These are phyloP conservation scores for Leiothrix lutea DNA, from an alignment of 2,113 vertebrate genomes.

Conservation along the genomic window DNA sequence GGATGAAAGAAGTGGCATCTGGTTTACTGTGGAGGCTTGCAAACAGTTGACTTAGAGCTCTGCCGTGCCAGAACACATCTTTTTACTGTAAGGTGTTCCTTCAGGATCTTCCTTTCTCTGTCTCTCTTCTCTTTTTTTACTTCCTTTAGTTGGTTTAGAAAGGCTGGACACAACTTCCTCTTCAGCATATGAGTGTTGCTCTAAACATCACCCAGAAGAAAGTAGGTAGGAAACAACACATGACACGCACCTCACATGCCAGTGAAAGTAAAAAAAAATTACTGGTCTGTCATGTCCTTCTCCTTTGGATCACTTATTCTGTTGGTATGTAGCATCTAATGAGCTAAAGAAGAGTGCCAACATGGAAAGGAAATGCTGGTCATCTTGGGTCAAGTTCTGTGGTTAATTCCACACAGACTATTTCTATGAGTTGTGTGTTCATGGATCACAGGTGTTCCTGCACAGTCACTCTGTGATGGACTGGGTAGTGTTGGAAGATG, in stretches of 20 bases:
- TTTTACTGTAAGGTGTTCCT: conserved; percentile 14
- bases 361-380: background rate
- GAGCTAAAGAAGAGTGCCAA: background rate
- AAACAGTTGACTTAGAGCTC: conserved; percentile 11
- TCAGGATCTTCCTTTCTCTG: conserved; percentile 58
- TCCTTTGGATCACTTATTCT: background rate
- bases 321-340: background rate
- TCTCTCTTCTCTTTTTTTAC: conserved; percentile 58
- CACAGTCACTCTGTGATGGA: background rate
- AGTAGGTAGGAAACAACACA: background rate
- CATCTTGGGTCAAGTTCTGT: background rate
- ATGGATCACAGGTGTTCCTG: background rate
- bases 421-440: background rate
- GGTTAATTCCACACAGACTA: background rate
- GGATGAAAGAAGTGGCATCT: background rate
- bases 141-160: conserved; percentile 46
- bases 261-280: background rate
- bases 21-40: background rate
- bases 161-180: conserved; percentile 38
- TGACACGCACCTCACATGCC: background rate
- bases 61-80: background rate
- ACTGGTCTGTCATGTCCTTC: background rate
- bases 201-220: conserved; percentile 7
- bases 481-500: background rate
- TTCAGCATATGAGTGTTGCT: background rate